Evolutionary conservation across 2,113 vertebrate genomes (phyloP), one percentile per base, ranked within the genome.

Genomic region (Nothoprocta perdicaria): DNA sequence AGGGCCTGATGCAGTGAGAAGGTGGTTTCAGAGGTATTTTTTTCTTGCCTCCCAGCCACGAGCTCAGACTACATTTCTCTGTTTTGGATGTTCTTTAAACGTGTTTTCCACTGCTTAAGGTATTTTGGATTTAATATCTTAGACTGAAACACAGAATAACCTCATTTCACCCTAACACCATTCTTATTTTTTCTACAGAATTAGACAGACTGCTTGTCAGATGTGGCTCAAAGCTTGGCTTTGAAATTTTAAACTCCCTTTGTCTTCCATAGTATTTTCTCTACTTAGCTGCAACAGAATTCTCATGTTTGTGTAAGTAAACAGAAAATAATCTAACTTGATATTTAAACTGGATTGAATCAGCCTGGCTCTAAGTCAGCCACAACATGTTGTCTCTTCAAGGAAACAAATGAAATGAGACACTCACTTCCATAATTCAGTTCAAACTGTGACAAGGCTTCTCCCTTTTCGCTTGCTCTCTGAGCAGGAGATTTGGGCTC

Each of bases 361-460:
- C 9, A 40, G 27, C 38, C 23, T 66, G 41, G 10, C 60, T 85
- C 77, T 5, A 80, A 77, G 18, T 71, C 22, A 87, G 24, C 7
- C 27, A 60, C n/a, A 41, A 16, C 1, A 7, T 6, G 5, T 19
- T 27, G 50, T 2, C 13, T 41, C 9, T 43, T 78, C 31, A 61
- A 82, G 84, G 31, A 87, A 60, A 72, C 18, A 15, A 46, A 87
- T 8, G 0, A n/a, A 66, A 31, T 5, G 33, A 76, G n/a, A 48
- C 26, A 98, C 98, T 98, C 94, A 99, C 99, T 98, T 96, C 98
- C 97, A 9, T 99, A 99, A 97, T 86, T 98, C 82, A 99, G 97
- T 81, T 99, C 99, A 61, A 99, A 99, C 80, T 98, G 98, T 31
- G 98, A 97, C 76, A 98, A 95, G 35, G 98, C 50, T 74, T 99